Conservation (phyloP, 2,888 invertebrate species). For the Trissonchulus latispiculum region DNA sequence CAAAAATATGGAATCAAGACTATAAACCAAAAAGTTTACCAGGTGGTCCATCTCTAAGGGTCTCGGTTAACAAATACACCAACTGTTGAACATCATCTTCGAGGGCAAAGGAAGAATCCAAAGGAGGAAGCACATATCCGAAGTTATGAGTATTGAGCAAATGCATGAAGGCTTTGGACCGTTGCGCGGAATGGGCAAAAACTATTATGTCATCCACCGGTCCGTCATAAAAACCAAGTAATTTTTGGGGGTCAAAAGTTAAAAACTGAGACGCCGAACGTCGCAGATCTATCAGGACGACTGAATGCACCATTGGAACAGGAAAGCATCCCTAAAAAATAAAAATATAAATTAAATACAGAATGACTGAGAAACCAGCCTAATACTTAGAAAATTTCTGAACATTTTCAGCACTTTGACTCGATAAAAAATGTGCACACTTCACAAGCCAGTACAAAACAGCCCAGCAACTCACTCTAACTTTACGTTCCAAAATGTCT, state of each 20-base stretch:
- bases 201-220: constrained; percentile 83
- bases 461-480: neutral
- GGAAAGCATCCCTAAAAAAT: constrained; percentile 57
- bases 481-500: constrained; percentile 47
- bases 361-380: too few species aligned
- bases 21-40: too few species aligned
- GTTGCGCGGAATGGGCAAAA: constrained; percentile 61
- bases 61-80: constrained; percentile 5
- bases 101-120: constrained; percentile 52
- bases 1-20: too few species aligned
- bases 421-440: too few species aligned
- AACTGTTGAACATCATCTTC: neutral
- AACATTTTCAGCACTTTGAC: too few species aligned
- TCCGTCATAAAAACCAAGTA: constrained; percentile 51
- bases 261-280: constrained; percentile 55
- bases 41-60: constrained; percentile 27
- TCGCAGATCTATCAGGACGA: constrained; percentile 66
- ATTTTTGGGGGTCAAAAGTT: constrained; percentile 60
- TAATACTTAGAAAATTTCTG: too few species aligned
- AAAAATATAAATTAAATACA: too few species aligned
- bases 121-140: constrained; percentile 70
- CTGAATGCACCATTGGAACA: constrained; percentile 85
- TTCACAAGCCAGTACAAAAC: too few species aligned
- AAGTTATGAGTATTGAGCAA: constrained; percentile 70
- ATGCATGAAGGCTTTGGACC: constrained; percentile 56